A percentile compares a stretch with the other conserved stretches of the same genome.
Conservation (phyloP, 2,797 vertebrate species). For the Spizella passerina region DNA sequence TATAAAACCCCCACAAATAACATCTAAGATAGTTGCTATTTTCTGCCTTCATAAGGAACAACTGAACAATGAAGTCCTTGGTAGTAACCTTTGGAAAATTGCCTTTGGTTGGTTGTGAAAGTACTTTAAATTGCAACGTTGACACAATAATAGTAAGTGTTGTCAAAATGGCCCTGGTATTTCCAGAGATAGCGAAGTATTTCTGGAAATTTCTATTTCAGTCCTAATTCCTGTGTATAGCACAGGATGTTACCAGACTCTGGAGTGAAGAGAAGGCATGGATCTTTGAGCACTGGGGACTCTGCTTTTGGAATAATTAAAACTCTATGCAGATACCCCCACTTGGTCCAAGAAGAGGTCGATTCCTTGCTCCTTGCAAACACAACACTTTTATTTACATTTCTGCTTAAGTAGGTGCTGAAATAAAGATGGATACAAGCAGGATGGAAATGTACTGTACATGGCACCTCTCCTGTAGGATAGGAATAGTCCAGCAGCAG, state of each 20-base stretch:
- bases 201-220: background rate
- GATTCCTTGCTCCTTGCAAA: slow-evolving; percentile 4
- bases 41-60: background rate
- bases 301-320: background rate
- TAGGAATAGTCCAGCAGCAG: background rate
- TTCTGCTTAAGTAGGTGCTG: slow-evolving; percentile 39
- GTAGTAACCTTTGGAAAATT: background rate
- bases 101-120: background rate
- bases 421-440: slow-evolving; percentile 34
- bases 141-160: background rate
- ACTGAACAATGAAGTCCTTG: background rate
- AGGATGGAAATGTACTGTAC: background rate
- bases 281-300: background rate
- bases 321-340: background rate
- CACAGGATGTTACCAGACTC: background rate
- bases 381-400: slow-evolving; percentile 12
- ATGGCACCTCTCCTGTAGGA: background rate
- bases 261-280: background rate
- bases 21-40: background rate
- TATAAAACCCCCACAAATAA: background rate
- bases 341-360: background rate
- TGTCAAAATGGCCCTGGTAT: background rate
- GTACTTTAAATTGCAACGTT: background rate
- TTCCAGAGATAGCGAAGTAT: background rate
- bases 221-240: background rate